Evolutionary conservation across 2,888 invertebrate genomes (phyloP).

Genomic region (Scotopteryx bipunctaria): DNA sequence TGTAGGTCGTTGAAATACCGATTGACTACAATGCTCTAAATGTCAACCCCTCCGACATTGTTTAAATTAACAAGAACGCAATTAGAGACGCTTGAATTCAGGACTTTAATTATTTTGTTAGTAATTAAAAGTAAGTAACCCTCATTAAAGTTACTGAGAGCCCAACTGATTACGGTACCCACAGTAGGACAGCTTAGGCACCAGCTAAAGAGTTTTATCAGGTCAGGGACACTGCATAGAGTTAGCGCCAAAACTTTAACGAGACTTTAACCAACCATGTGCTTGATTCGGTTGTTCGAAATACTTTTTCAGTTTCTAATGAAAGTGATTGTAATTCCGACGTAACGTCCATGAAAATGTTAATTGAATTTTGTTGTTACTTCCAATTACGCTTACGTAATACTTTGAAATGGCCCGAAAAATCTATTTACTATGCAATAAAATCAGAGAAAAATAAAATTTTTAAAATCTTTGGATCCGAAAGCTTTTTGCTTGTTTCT

Average conservation of each 20-base stretch:
- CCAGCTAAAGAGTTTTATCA: constrained; percentile 42
- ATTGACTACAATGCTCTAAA: constrained; percentile 6
- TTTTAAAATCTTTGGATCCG: not conserved
- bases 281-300: constrained; percentile 26
- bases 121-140: constrained; percentile 22
- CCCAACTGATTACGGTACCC: constrained; percentile 35
- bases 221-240: constrained; percentile 64
- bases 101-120: constrained; percentile 1
- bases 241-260: constrained; percentile 53
- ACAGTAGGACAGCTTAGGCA: constrained; percentile 41
- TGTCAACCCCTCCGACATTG: constrained; percentile 2
- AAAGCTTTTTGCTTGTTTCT: constrained; percentile 18
- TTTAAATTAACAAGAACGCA: constrained; percentile 1
- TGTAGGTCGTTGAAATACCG: constrained; percentile 15
- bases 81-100: constrained; percentile 1
- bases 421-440: not conserved
- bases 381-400: constrained; percentile 30
- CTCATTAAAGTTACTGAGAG: constrained; percentile 37
- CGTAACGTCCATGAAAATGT: constrained; percentile 33
- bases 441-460: not conserved
- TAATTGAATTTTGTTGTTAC: constrained; percentile 36
- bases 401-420: constrained; percentile 10
- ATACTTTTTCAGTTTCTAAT: constrained; percentile 38
- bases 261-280: constrained; percentile 17
- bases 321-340: constrained; percentile 29